Base-by-base conservation (phyloP, 2,113 vertebrate genomes). In the Oryzias curvinotus region DNA sequence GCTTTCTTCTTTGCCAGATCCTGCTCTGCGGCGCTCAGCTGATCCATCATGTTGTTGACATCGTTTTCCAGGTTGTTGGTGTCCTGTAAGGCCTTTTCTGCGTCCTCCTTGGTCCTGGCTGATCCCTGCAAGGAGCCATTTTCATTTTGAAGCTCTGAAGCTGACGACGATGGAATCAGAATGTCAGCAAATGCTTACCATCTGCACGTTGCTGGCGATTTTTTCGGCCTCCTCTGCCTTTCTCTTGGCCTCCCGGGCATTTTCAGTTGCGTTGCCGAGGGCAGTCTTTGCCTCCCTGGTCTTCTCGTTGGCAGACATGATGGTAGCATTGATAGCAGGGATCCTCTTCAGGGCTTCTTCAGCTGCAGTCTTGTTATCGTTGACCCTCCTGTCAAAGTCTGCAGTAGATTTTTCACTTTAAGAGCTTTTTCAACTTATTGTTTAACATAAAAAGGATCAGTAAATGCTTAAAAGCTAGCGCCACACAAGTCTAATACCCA, bases 291-390 rank as follows among this genome's bases (percentile, higher is more conserved):
- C 96, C 78, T 95, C 94, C 7, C 65, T 86, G 0, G 97, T 98
- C 90, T 98, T 98, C 42, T 94, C 93, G 0, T 92, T 95, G 78
- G 96, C 97, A 7, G 94, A 93, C 0, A 78, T 78, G 7, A 99
- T 97, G 16, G 93, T 98, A 65, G 85, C 93, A 45, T 92, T 93
- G 76, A 99, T 98, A 73, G 67, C 64, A 1, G 97, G 97, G 61
- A 99, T 96, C 73, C 90, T 95, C 75, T 87, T 94, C 69, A 99
- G 80, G 0, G 97, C 97, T 1, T 96, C 95, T 76, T 98, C 96
- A 0, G 97, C 97, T 0, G 97, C 97, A 0, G 97, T 99, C 87
- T 98, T 99, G 84, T 99, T 99, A 74, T 98, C 97, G 0, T 98
- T 98, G 54, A 99, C 97, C 0, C 97, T 85, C 73, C 75, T 92